Evolutionary conservation across 2,797 vertebrate genomes (phyloP), one percentile per base, ranked within the genome.

Genomic region (Syndactyla subalaris): DNA sequence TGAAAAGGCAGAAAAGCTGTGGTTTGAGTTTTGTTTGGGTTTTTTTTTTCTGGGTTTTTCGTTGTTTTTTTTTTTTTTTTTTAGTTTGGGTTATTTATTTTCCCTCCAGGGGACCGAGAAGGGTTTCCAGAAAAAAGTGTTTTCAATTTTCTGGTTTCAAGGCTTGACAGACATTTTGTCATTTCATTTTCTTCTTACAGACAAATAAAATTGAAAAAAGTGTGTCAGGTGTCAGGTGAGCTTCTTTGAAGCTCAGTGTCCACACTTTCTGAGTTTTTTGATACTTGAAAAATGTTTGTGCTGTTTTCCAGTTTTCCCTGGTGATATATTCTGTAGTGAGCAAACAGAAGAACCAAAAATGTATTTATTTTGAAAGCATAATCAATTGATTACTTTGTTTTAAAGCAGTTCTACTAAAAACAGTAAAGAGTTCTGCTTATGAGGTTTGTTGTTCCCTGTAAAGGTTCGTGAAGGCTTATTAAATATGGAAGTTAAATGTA

Each of bases 171-270:
- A 61, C 14, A 34, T 92, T 85, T 85, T 93, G 91, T 80, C 72
- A 45, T 92, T 95, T 92, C 65, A 54, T 95, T 89, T 92, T 71
- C 29, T 76, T 92, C 41, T 77, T 85, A 27, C 68, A 85, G 87
- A 61, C 21, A 88, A 88, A 91, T 36, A 38, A 85, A 92, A 73
- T 34, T 52, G 72, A 83, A 89, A 89, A 65, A 38, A 45, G 16
- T 57, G 43, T 84, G 71, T 79, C 84, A 89, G 61, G 61, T 91
- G 62, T 78, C 84, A 91, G 45, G 18, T 86, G 80, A 92, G 54
- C 34, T 89, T 57, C 57, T 80, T 74, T 39, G 83, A 58, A 89
- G 22, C 41, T 88, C 21, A 16, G 6, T 74, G 46, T 49, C 45
- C 34, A 74, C 38, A 24, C 61, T 83, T 9, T 82, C 54, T 85